A percentile compares a stretch with the other conserved stretches of the same genome.
phyloP scores from a whole-genome alignment of 2,113 vertebrate genomes.

The Apistogramma diplotaenia region DNA sequence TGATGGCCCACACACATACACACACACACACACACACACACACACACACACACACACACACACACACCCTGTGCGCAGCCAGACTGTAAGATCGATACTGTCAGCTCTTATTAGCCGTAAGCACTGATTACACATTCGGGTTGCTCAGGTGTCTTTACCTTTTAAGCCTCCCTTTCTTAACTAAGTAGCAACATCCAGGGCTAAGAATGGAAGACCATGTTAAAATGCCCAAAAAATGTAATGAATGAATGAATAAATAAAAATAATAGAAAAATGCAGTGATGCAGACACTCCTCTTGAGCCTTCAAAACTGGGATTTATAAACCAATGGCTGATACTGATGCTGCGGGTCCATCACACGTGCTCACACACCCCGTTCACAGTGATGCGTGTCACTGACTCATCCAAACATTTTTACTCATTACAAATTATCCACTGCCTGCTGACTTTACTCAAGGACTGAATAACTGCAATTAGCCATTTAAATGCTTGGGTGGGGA shows the following conservation, averaged over 20 bases:
- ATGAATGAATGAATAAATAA: too few relatives aligned
- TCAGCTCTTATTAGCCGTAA: slow-evolving; percentile 61
- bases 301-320: neutral
- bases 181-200: neutral
- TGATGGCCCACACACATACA: slow-evolving; percentile 18
- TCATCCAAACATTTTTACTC: slow-evolving; percentile 1
- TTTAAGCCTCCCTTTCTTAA: neutral
- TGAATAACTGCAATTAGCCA: slow-evolving; percentile 13
- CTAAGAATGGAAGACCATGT: neutral
- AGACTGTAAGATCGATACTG: slow-evolving; percentile 62
- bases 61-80: slow-evolving; percentile 11
- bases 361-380: neutral
- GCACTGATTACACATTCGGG: slow-evolving; percentile 44
- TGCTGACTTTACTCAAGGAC: neutral
- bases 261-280: too few relatives aligned
- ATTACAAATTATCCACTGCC: slow-evolving; percentile 19
- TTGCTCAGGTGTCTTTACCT: slow-evolving; percentile 24
- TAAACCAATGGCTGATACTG: neutral
- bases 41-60: neutral
- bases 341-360: slow-evolving; percentile 22
- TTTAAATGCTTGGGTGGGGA: slow-evolving; percentile 17
- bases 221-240: neutral
- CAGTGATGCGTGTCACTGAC: neutral
- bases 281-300: neutral
- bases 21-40: neutral